These are phyloP conservation scores for Mercenaria mercenaria DNA, from an alignment of 1,140 invertebrate species.

Conservation along the genomic window DNA sequence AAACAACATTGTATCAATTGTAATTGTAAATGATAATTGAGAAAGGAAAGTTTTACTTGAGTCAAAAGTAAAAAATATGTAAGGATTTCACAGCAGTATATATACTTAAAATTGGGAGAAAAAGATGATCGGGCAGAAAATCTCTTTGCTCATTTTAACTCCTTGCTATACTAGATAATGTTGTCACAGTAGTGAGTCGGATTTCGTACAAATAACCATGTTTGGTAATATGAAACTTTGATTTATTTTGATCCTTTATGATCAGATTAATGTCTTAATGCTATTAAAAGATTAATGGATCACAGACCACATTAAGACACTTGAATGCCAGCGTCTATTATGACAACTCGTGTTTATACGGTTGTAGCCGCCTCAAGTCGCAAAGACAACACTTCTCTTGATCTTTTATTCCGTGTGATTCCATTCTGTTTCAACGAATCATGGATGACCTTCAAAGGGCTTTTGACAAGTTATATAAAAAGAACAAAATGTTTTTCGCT, in stretches of 20 bases:
- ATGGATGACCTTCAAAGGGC: not conserved
- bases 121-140: no score
- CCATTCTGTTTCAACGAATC: not conserved
- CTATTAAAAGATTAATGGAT: slow-evolving; percentile 15
- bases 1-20: not conserved
- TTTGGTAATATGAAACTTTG: slow-evolving; percentile 9
- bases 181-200: not conserved
- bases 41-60: no score
- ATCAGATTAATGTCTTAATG: slow-evolving; percentile 7
- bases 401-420: not conserved
- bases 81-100: no score
- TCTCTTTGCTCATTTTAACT: no score
- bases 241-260: slow-evolving; percentile 17
- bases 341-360: no score
- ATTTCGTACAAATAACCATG: not conserved
- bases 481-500: not conserved
- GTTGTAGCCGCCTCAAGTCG: no score
- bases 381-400: not conserved
- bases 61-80: no score
- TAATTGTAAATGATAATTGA: no score
- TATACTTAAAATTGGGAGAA: no score
- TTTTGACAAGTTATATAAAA: not conserved
- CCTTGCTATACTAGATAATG: no score
- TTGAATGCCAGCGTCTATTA: not conserved
- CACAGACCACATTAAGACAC: not conserved